Conservation (phyloP, 2,113 vertebrate species). For the Daphoenositta chrysoptera region DNA sequence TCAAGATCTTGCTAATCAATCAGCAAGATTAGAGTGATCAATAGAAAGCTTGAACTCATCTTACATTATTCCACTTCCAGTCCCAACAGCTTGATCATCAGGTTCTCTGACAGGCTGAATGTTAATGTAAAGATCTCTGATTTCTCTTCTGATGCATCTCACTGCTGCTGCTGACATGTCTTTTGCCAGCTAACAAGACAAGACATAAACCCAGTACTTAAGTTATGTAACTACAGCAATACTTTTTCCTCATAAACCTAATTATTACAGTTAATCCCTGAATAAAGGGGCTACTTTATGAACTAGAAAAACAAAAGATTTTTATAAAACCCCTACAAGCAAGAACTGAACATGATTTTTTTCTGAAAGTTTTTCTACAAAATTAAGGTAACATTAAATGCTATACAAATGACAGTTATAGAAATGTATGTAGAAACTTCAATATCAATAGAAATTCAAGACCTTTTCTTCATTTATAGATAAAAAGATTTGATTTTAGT, state of each 20-base stretch:
- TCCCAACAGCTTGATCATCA: slow-evolving; percentile 84
- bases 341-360: not conserved
- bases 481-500: not conserved
- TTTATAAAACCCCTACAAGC: not conserved
- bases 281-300: not conserved
- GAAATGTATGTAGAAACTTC: not conserved
- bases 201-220: not conserved
- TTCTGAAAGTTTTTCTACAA: not conserved
- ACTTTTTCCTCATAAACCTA: not conserved
- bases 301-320: not conserved
- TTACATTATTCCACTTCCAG: slow-evolving; percentile 95
- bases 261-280: not conserved
- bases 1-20: not conserved
- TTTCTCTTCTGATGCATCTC: slow-evolving; percentile 89
- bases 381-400: not conserved
- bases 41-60: not conserved
- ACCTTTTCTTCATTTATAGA: not conserved
- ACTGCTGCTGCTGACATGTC: slow-evolving; percentile 90
- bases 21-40: not conserved
- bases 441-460: not conserved
- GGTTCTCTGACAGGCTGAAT: slow-evolving; percentile 89
- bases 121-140: slow-evolving; percentile 91
- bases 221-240: not conserved
- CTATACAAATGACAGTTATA: not conserved
- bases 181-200: slow-evolving; percentile 83